A percentile compares a stretch with the other conserved stretches of the same genome.
These are phyloP conservation scores for Toxonevra muliebris DNA, from an alignment of 2,888 invertebrate genomes.

Conservation along the genomic window DNA sequence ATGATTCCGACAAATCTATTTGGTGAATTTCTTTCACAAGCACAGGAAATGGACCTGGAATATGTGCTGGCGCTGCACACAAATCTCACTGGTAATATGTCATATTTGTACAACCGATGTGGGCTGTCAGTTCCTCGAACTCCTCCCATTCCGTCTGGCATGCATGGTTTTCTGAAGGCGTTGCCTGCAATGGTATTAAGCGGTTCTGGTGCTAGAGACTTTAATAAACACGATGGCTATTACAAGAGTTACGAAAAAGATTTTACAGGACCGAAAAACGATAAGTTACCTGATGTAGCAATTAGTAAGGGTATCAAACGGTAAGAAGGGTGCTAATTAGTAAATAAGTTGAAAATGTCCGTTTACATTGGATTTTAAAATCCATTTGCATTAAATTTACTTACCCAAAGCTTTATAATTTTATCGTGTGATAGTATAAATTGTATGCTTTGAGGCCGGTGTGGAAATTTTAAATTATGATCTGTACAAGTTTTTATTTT, in stretches of 20 bases:
- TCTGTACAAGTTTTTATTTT: too few relatives aligned
- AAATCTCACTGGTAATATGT: conserved; percentile 62
- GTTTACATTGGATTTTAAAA: too few relatives aligned
- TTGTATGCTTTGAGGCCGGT: too few relatives aligned
- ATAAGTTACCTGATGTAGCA: conserved; percentile 31
- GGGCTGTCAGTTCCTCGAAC: conserved; percentile 58
- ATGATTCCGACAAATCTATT: conserved; percentile 68
- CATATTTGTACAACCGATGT: conserved; percentile 63
- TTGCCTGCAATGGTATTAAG: conserved; percentile 60
- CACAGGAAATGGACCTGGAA: conserved; percentile 64
- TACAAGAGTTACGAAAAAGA: conserved; percentile 48
- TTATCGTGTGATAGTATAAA: too few relatives aligned
- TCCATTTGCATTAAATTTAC: too few relatives aligned
- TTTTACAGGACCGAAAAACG: conserved; percentile 22
- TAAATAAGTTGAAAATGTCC: not conserved
- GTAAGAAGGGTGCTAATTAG: conserved; percentile 11
- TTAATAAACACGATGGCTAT: conserved; percentile 54
- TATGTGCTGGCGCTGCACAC: conserved; percentile 61
- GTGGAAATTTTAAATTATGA: too few relatives aligned
- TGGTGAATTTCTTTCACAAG: conserved; percentile 70
- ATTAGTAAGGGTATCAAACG: not conserved
- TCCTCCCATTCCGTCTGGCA: conserved; percentile 64
- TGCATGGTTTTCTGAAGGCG: conserved; percentile 63
- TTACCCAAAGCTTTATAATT: too few relatives aligned
- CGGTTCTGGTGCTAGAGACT: conserved; percentile 50